Evolutionary conservation across 2,888 invertebrate species (phyloP).

Genomic region (Anthophora plumipes): DNA sequence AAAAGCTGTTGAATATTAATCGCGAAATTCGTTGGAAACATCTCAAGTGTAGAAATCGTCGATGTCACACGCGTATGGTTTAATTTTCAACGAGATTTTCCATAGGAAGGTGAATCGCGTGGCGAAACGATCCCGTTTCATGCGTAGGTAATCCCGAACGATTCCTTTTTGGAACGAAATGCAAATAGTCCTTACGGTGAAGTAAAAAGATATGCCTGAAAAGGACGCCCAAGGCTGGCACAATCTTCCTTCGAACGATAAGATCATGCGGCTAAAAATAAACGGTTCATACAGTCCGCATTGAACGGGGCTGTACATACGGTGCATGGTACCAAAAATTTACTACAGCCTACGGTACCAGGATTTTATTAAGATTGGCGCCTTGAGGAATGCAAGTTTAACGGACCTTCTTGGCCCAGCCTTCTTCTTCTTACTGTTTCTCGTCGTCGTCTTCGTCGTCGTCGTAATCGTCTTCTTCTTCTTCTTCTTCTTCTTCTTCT

Average conservation of each 20-base stretch:
- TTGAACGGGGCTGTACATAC: slow-evolving; percentile 13
- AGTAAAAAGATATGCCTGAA: slow-evolving; percentile 4
- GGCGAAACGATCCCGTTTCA: not conserved
- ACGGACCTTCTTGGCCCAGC: slow-evolving; percentile 55
- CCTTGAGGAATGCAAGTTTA: slow-evolving; percentile 64
- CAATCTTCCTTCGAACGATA: slow-evolving; percentile 36
- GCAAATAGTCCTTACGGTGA: slow-evolving; percentile 4
- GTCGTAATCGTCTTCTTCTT: not conserved
- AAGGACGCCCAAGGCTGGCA: slow-evolving; percentile 18
- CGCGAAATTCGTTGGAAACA: not conserved
- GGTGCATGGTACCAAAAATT: slow-evolving; percentile 56
- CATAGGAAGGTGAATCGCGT: not conserved
- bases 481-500: not conserved
- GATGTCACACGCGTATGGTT: too few relatives aligned
- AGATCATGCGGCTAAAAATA: slow-evolving; percentile 41
- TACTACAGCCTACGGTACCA: slow-evolving; percentile 51
- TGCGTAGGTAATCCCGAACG: not conserved
- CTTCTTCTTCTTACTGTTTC: slow-evolving; percentile 28
- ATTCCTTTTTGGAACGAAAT: slow-evolving; percentile 3
- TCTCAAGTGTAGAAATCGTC: not conserved
- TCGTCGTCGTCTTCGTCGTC: not conserved
- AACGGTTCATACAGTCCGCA: slow-evolving; percentile 32
- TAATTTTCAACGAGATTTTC: not conserved
- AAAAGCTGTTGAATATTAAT: slow-evolving; percentile 18
- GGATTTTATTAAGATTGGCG: slow-evolving; percentile 69